A percentile compares a stretch with the other conserved stretches of the same genome.
phyloP scores from a whole-genome alignment of 2,888 invertebrate species.

The Melinaea marsaeus region DNA sequence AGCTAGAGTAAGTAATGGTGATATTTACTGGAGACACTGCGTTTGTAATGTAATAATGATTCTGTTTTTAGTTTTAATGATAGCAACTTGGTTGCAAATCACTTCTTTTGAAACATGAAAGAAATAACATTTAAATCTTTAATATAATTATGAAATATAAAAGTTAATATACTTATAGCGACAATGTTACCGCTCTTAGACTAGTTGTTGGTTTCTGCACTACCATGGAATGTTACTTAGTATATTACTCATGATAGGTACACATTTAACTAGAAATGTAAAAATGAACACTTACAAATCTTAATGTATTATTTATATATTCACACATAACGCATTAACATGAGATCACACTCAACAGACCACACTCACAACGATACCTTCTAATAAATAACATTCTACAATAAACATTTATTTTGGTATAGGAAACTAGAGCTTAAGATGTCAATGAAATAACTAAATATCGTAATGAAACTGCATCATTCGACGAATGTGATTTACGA shows the following conservation, averaged over 20 bases:
- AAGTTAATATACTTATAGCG: constrained; percentile 47
- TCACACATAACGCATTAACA: constrained; percentile 51
- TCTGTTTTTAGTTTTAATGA: constrained; percentile 42
- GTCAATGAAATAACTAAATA: constrained; percentile 35
- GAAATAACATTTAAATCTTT: constrained; percentile 25
- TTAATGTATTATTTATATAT: constrained; percentile 47
- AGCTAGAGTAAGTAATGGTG: constrained; percentile 51
- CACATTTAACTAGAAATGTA: constrained; percentile 49
- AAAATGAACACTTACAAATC: constrained; percentile 59
- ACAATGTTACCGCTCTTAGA: constrained; percentile 59
- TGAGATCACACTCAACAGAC: constrained; percentile 72
- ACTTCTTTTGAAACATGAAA: constrained; percentile 41
- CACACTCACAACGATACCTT: constrained; percentile 56
- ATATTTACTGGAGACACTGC: constrained; percentile 45
- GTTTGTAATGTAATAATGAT: constrained; percentile 35
- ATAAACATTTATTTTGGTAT: constrained; percentile 71
- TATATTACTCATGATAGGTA: constrained; percentile 54
- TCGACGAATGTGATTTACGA: constrained; percentile 47
- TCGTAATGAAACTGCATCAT: constrained; percentile 43
- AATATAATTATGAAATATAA: constrained; percentile 37
- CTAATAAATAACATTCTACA: constrained; percentile 74
- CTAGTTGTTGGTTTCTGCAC: constrained; percentile 66
- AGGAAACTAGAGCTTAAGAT: constrained; percentile 66
- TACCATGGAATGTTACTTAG: constrained; percentile 62
- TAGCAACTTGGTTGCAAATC: constrained; percentile 62